Evolutionary conservation across 2,113 vertebrate species (phyloP).

Genomic region (Cyanistes caeruleus): DNA sequence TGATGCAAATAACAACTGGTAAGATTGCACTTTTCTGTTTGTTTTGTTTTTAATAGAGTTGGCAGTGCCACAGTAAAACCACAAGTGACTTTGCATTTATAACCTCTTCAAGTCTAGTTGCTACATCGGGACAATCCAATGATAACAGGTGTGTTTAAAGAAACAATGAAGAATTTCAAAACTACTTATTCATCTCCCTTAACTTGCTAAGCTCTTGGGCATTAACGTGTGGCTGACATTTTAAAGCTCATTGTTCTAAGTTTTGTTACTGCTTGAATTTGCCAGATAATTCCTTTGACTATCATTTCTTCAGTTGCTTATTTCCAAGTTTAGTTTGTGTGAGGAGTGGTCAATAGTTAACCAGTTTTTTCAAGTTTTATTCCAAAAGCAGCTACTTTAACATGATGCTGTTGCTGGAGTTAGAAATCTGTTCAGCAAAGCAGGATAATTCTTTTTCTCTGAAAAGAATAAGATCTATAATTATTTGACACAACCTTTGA

Average conservation of each 20-base stretch:
- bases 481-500: background rate
- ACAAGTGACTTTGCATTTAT: constrained; percentile 95
- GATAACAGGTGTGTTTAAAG: constrained; percentile 86
- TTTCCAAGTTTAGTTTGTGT: background rate
- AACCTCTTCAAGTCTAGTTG: constrained; percentile 96
- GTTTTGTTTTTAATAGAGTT: constrained; percentile 80
- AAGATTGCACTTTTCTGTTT: constrained; percentile 6
- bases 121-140: constrained; percentile 93
- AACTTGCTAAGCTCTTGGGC: background rate
- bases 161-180: background rate
- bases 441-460: background rate
- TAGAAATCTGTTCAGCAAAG: background rate
- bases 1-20: background rate
- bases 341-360: background rate
- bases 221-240: background rate
- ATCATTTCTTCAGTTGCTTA: background rate
- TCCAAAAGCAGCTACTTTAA: background rate
- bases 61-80: constrained; percentile 96
- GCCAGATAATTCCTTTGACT: background rate
- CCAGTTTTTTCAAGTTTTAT: background rate
- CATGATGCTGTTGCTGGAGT: background rate
- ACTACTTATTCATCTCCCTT: background rate
- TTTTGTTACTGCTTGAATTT: background rate
- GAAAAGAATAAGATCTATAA: background rate
- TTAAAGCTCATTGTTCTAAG: background rate